These are phyloP conservation scores for Ceyx erithaca DNA, from an alignment of 2,797 vertebrate genomes.

Conservation along the genomic window DNA sequence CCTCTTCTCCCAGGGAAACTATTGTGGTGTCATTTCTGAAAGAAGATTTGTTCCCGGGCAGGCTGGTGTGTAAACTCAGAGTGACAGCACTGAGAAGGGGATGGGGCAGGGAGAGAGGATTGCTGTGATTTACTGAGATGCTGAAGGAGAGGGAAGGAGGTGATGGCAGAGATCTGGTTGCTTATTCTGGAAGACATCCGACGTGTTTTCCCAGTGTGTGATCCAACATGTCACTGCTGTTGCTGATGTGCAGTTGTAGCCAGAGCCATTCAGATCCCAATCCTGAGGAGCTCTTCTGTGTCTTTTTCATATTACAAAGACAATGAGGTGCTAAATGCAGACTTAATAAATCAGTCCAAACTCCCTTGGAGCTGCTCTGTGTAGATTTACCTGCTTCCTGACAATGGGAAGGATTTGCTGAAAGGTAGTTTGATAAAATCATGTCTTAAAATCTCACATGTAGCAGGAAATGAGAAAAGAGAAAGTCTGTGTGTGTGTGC, in stretches of 20 bases:
- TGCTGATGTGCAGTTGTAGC: background rate
- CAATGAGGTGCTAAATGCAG: background rate
- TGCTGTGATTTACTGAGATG: background rate
- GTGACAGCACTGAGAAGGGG: background rate
- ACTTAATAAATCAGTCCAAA: background rate
- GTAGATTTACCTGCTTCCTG: background rate
- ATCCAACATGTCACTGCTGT: background rate
- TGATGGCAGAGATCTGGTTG: background rate
- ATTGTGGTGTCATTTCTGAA: background rate
- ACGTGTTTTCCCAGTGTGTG: background rate
- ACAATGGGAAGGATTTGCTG: background rate
- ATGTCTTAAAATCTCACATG: background rate
- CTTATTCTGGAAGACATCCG: background rate
- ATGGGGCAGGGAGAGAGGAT: background rate
- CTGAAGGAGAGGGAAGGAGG: background rate
- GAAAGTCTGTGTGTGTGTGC: background rate
- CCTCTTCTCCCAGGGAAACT: constrained; percentile 38
- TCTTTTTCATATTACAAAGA: background rate
- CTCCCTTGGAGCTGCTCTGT: background rate
- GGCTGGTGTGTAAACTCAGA: background rate
- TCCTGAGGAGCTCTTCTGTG: background rate
- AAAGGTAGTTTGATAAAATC: background rate
- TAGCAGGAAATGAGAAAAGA: background rate
- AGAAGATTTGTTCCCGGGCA: background rate
- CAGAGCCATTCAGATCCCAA: background rate